Evolutionary conservation across 2,113 vertebrate species (phyloP).

Genomic region (Poicephalus meyeri): DNA sequence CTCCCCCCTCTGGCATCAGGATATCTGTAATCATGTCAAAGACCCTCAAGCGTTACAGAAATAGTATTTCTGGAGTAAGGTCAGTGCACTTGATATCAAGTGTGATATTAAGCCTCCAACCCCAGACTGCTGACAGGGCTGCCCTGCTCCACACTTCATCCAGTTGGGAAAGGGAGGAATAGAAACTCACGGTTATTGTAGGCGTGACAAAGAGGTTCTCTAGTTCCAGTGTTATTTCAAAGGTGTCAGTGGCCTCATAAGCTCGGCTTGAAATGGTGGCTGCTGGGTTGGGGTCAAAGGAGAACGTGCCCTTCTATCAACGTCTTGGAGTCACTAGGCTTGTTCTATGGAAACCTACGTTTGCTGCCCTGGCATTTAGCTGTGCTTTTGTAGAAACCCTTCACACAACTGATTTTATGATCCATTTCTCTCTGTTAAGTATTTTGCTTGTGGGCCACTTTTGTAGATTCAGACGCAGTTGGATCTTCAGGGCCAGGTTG

Average conservation of each 20-base stretch:
- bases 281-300: slow-evolving; percentile 39
- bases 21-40: neutral
- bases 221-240: neutral
- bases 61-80: neutral
- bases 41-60: neutral
- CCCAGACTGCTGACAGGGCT: neutral
- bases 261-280: slow-evolving; percentile 7
- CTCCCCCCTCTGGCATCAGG: slow-evolving; percentile 78
- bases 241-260: neutral
- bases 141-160: rapidly evolving
- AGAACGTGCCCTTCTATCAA: neutral
- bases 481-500: neutral
- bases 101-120: neutral
- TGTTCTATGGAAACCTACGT: neutral
- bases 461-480: neutral
- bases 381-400: neutral
- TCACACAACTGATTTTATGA: neutral
- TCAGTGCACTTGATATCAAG: neutral
- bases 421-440: neutral
- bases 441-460: neutral
- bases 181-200: neutral
- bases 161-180: neutral
- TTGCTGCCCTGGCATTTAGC: neutral
- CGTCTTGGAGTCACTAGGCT: neutral
- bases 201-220: neutral